Base-by-base conservation (phyloP, 2,888 invertebrate genomes). In the Lagria hirta region DNA sequence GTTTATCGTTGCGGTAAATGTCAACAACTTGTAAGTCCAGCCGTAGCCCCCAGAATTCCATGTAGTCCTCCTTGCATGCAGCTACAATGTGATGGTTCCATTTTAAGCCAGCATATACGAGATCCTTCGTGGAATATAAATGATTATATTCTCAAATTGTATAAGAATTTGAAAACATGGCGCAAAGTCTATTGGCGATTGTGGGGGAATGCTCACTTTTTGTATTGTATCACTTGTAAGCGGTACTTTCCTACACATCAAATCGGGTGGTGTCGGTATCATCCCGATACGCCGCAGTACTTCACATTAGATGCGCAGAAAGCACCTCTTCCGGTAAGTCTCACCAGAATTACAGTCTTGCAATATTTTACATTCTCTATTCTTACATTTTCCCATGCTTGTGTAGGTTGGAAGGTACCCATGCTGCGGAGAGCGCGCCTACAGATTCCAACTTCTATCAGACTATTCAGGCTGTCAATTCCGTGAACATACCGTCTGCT, bases 151-250 rank as follows among this genome's bases (percentile, higher is more conserved):
- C 70, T 83, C 23, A 81, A 82, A 62, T 69, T 93, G 46, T 86
- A 87, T 62, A 81, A 81, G 10, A 85, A 88, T 62, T 74, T 92
- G 43, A 86, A 88, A 50, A 84, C 86, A 0, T 96, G 96, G 96
- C 77, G 92, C 1, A 68, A 62, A 43, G 91, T 94, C 2, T 96
- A 95, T 72, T 96, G 96, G 96, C 80, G 88, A 24, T 73, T 95
- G 28, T 95, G 95, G 95, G 91, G 91, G 0, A 86, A 88, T 60
- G 85, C 91, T 51, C 95, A 96, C 71, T 90, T 85, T 71, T 74
- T 95, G 13, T 81, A 81, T 44, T 96, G 96, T 63, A 80, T 81
- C 29, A 78, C 81, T 2, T 94, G 93, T 63, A 86, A 87, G 61
- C 79, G 77, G 18, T 82, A 81, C 66, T 90, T 88, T 64, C 86